Evolutionary conservation across 2,113 vertebrate genomes (phyloP), one percentile per base, ranked within the genome.

Genomic region (Aldabrachelys gigantea): DNA sequence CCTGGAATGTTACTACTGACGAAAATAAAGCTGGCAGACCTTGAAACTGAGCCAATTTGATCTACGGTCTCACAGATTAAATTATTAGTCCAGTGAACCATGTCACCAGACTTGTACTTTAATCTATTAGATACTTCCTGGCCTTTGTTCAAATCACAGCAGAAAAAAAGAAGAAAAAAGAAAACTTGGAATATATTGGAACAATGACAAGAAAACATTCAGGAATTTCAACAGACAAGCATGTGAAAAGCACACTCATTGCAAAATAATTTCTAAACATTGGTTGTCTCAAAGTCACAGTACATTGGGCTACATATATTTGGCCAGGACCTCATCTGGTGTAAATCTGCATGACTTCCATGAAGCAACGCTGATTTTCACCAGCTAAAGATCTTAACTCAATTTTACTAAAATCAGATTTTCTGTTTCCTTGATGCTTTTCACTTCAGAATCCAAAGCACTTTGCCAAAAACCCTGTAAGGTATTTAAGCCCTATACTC

Each of bases 11-110:
- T 72, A 76, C 84, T 86, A 82, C 49, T n/a, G 79, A 93, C 90
- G 82, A 96, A 96, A 97, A 93, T 91, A 95, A 86, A 72, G 88
- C 91, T 94, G 94, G 87, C 96, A 97, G 94, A 87, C 91, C 83
- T 94, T 97, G 95, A 97, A 97, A 97, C 89, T 93, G 97, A 95
- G 89, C 95, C 93, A 92, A 95, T 93, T 97, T 97, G 96, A 97
- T 97, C 95, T 65, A 96, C 72, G 57, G 79, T 97, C 94, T 96
- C 93, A 88, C 82, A 95, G 93, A 97, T 97, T 98, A 97, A 97
- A 94, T 91, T 95, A 97, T 97, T 96, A 96, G 92, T 85, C 89
- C 16, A 1, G 47, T 97, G 92, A 97, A 97, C 90, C 97, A 90
- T 96, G 90, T 91, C 93, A 95, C 91, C 86, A 92, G 85, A 80